Evolutionary conservation across 2,888 invertebrate genomes (phyloP).

Genomic region (Eudemis profundana): DNA sequence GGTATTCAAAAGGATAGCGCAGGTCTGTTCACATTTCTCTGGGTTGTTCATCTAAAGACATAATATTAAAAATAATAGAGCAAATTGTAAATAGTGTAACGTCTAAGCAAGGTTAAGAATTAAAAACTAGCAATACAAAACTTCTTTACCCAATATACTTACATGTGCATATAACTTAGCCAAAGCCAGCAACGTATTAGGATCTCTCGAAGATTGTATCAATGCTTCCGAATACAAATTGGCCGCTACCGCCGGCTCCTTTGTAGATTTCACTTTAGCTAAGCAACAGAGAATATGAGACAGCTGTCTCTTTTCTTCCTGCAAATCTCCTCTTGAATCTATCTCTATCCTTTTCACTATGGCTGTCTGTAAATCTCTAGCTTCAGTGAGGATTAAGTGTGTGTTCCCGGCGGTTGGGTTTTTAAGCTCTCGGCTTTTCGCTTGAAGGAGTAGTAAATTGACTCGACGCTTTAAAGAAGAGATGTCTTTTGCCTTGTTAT

Average conservation of each 20-base stretch:
- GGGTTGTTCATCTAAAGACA: constrained; percentile 89
- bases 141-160: constrained; percentile 49
- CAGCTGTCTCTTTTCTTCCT: constrained; percentile 72
- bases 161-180: constrained; percentile 93
- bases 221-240: constrained; percentile 95
- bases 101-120: not conserved
- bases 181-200: constrained; percentile 88
- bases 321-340: constrained; percentile 81
- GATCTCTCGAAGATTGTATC: constrained; percentile 90
- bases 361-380: constrained; percentile 90
- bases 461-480: constrained; percentile 87
- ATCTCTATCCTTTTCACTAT: constrained; percentile 90
- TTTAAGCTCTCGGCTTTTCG: constrained; percentile 86
- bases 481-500: constrained; percentile 76
- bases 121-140: too few species aligned
- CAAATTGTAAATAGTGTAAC: not conserved
- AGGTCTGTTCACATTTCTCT: constrained; percentile 95
- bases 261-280: constrained; percentile 70
- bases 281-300: constrained; percentile 71
- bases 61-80: not conserved
- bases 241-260: constrained; percentile 87
- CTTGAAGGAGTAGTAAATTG: constrained; percentile 89
- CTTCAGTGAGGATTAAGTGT: constrained; percentile 89
- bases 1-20: constrained; percentile 91
- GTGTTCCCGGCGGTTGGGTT: constrained; percentile 77